A percentile compares a stretch with the other conserved stretches of the same genome.
Evolutionary conservation across 2,888 invertebrate genomes (phyloP).

Genomic region (Agrochola circellaris): DNA sequence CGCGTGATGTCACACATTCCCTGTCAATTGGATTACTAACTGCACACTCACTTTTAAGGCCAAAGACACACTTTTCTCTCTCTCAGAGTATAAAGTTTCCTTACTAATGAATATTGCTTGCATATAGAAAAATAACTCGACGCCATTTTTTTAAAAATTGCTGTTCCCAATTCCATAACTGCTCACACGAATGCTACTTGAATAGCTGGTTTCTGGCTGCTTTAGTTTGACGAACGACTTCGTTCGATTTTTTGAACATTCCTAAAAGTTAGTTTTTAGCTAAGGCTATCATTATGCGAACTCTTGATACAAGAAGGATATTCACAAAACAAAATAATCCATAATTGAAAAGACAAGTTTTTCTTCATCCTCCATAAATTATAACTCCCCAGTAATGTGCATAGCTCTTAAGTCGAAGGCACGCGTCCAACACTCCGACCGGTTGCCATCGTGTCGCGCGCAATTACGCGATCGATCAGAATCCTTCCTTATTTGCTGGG

Average conservation of each 20-base stretch:
- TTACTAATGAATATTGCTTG: background rate
- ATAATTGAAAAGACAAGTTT: constrained; percentile 5
- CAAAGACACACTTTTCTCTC: constrained; percentile 7
- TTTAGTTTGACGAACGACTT: background rate
- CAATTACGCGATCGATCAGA: constrained; percentile 65
- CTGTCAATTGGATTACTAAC: constrained; percentile 61
- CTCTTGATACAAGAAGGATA: background rate
- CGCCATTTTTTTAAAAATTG: background rate
- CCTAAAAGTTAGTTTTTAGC: background rate
- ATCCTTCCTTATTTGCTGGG: constrained; percentile 63
- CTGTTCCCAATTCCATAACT: background rate
- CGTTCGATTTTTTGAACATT: background rate
- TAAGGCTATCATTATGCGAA: background rate
- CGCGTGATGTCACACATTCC: constrained; percentile 44
- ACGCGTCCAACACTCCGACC: constrained; percentile 45
- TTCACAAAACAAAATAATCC: background rate
- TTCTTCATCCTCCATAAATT: constrained; percentile 33
- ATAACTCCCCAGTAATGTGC: constrained; percentile 27
- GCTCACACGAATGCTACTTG: background rate
- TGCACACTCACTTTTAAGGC: constrained; percentile 34
- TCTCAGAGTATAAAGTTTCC: background rate
- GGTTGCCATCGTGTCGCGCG: constrained; percentile 41
- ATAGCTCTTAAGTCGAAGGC: constrained; percentile 27
- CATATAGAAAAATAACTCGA: background rate
- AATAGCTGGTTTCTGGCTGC: background rate